These are phyloP conservation scores for Saccostrea cuccullata DNA, from an alignment of 1,140 invertebrate species.

Conservation along the genomic window DNA sequence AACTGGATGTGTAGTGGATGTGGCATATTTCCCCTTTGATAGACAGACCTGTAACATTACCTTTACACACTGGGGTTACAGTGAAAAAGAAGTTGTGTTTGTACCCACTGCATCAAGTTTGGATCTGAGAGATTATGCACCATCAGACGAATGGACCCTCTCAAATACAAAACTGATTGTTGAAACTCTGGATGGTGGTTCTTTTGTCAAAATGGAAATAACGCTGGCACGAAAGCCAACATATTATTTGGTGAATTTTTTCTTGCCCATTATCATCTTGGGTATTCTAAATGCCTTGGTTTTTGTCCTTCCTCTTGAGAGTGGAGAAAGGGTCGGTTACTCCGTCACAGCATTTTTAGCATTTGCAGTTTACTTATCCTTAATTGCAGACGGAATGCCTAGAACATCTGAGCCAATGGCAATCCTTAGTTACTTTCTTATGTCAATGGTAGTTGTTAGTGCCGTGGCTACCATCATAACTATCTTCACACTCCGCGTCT, in stretches of 20 bases:
- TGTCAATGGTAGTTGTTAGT: conserved; percentile 52
- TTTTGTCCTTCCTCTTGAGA: conserved; percentile 82
- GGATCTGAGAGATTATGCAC: conserved; percentile 39
- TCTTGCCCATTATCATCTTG: conserved; percentile 82
- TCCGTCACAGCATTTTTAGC: conserved; percentile 81
- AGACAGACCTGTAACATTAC: conserved; percentile 48
- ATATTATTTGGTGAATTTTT: conserved; percentile 81
- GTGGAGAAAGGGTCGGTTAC: conserved; percentile 81
- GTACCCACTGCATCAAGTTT: background rate
- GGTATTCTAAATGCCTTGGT: conserved; percentile 81
- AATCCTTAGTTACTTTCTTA: conserved; percentile 47
- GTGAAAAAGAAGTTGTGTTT: conserved; percentile 39
- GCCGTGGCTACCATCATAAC: conserved; percentile 45
- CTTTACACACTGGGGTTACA: conserved; percentile 43
- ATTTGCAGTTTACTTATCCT: conserved; percentile 82
- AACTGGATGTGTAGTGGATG: conserved; percentile 50
- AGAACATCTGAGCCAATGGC: conserved; percentile 79
- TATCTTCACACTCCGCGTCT: conserved; percentile 50
- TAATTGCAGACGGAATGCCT: conserved; percentile 82
- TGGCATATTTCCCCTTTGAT: conserved; percentile 50
- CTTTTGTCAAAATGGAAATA: conserved; percentile 22
- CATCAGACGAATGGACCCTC: conserved; percentile 47
- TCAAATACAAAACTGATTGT: background rate
- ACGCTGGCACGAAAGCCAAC: conserved; percentile 33
- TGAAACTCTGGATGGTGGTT: conserved; percentile 36